These are phyloP conservation scores for Furcula furcula DNA, from an alignment of 2,888 invertebrate genomes.

Conservation along the genomic window DNA sequence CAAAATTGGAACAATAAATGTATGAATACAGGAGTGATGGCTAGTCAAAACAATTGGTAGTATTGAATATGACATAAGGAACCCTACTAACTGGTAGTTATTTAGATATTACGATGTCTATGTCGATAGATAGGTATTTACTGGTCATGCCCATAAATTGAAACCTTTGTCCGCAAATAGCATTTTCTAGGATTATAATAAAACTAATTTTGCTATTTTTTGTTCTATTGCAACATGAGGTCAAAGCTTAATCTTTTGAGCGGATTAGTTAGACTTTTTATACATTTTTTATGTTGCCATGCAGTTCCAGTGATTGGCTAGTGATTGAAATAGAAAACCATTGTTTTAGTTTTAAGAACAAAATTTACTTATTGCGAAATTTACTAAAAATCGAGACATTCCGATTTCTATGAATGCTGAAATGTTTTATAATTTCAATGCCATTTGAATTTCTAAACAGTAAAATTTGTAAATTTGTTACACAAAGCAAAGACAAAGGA, in stretches of 20 bases:
- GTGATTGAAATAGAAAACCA: background rate
- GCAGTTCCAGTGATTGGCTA: background rate
- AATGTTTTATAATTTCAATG: constrained; percentile 1
- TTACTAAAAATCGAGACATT: background rate
- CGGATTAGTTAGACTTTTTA: background rate
- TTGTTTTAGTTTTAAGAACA: background rate
- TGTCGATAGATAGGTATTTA: too few species aligned
- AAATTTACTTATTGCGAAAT: background rate
- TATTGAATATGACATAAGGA: too few species aligned
- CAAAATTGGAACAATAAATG: too few species aligned
- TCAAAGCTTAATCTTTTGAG: constrained; percentile 1
- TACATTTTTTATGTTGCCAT: background rate
- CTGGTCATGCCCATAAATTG: too few species aligned
- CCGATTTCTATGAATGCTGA: constrained; percentile 1
- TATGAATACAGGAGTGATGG: too few species aligned
- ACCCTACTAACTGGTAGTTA: too few species aligned
- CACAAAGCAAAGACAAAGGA: constrained; percentile 3
- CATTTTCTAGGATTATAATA: background rate
- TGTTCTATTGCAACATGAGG: background rate
- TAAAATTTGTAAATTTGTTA: background rate
- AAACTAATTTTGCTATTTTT: background rate
- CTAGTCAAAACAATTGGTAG: too few species aligned
- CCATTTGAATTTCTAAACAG: background rate
- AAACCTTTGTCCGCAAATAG: background rate
- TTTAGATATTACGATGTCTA: too few species aligned